Evolutionary conservation across 2,888 invertebrate genomes (phyloP), one percentile per base, ranked within the genome.

Genomic region (Eupithecia vulgata): DNA sequence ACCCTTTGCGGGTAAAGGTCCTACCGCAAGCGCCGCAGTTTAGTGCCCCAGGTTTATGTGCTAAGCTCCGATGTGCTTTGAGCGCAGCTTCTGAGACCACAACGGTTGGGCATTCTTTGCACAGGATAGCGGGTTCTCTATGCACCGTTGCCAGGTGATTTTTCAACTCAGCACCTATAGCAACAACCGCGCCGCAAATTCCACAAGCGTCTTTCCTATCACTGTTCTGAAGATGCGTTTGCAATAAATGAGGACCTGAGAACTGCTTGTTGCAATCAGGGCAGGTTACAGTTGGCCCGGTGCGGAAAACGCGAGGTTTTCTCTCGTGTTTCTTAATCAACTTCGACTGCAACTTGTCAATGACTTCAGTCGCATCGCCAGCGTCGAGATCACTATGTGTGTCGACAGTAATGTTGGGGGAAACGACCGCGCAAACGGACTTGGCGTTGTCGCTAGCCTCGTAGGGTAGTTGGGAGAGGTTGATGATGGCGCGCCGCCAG

Each of bases 21-120:
- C 92, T 78, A 0, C 94, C 93, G 59, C 94, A 94, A 17, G 93
- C 91, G 0, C 80, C 71, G 64, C 94, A 94, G 0, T 90, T 90
- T 0, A 87, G 72, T 0, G 82, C 84, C 0, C 91, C 90, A 0
- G 83, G 68, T 64, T 81, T 85, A 68, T 94, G 94, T 0, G 87
- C 87, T 3, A 82, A 84, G 66, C 82, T 85, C 0, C 79, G 73
- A 57, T 94, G 94, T 17, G 82, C 83, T 30, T 83, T 85, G 5
- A 89, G 71, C 0, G 88, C 87, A 0, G 72, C 25, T 21, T 87
- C 85, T 17, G 78, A 83, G 3, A 82, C 78, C 25, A 87, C 90
- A 4, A 91, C 59, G 1, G 83, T 78, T 0, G 93, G 93, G 52
- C 94, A 94, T 1, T 89, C 83, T 8, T 81, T 78, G 79, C 94